Evolutionary conservation across 2,888 invertebrate species (phyloP).

Genomic region (Cephus pulcher): DNA sequence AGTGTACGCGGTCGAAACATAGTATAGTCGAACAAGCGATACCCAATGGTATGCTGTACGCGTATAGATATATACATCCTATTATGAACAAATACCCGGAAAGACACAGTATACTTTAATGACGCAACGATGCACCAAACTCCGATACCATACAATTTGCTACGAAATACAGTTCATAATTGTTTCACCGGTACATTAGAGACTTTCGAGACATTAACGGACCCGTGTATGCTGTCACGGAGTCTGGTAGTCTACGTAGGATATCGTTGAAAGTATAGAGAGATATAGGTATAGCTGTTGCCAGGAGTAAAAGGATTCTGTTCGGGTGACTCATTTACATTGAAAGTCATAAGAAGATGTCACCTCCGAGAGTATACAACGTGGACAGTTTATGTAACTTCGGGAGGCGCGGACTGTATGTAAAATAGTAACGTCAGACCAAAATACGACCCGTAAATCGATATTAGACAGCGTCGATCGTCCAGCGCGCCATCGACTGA

Average conservation of each 20-base stretch:
- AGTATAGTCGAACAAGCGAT: not conserved
- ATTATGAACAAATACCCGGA: not conserved
- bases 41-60: not conserved
- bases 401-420: too few species aligned
- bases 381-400: not conserved
- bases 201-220: not conserved
- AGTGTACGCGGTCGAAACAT: not conserved
- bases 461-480: too few species aligned
- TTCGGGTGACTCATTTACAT: not conserved
- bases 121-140: not conserved
- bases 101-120: not conserved
- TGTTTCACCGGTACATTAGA: not conserved
- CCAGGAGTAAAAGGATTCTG: too few species aligned
- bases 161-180: not conserved
- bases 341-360: not conserved
- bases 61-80: not conserved
- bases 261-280: not conserved
- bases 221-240: not conserved
- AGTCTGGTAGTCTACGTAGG: not conserved
- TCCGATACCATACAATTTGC: not conserved
- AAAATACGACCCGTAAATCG: too few species aligned
- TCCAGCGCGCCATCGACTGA: too few species aligned
- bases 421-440: too few species aligned
- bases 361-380: not conserved
- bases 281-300: too few species aligned